Evolutionary conservation across 37 sponge, comb jelly and placozoan genomes (phyloP).

Genomic region (Eunapius fragilis): DNA sequence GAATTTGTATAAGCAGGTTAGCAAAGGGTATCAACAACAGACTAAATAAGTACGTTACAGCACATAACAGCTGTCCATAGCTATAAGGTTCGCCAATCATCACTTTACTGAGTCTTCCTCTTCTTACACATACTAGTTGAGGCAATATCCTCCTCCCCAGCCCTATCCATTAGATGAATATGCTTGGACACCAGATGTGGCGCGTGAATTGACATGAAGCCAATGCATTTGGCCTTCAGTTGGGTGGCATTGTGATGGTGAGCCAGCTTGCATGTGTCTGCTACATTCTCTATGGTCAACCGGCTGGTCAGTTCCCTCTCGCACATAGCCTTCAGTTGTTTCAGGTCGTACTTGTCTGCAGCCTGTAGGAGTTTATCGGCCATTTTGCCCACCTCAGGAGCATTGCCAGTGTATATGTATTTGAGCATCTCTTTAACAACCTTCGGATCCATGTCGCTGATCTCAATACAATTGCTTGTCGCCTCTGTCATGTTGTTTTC

Average conservation of each 20-base stretch:
- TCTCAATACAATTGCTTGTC: conserved; percentile 69
- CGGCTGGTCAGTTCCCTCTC: conserved; percentile 72
- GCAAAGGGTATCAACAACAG: background rate
- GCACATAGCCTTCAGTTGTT: conserved; percentile 79
- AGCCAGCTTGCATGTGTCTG: conserved; percentile 77
- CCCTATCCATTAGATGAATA: background rate
- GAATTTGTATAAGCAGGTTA: too few species aligned
- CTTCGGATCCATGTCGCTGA: conserved; percentile 61
- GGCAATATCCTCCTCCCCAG: background rate
- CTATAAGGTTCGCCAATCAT: background rate
- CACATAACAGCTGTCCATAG: background rate
- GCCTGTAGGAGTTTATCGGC: conserved; percentile 80
- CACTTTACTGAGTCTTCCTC: background rate
- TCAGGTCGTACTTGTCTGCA: conserved; percentile 89
- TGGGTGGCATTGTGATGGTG: conserved; percentile 72
- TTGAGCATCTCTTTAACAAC: conserved; percentile 78
- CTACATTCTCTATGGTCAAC: conserved; percentile 74
- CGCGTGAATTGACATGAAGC: conserved; percentile 80
- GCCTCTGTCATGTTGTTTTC: conserved; percentile 83
- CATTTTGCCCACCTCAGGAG: conserved; percentile 50
- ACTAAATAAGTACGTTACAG: background rate
- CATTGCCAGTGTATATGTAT: conserved; percentile 88
- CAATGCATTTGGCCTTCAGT: conserved; percentile 67
- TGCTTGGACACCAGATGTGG: conserved; percentile 57
- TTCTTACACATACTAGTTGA: background rate